These are phyloP conservation scores for Puntigrus tetrazona DNA, from an alignment of 2,113 vertebrate species.

Conservation along the genomic window DNA sequence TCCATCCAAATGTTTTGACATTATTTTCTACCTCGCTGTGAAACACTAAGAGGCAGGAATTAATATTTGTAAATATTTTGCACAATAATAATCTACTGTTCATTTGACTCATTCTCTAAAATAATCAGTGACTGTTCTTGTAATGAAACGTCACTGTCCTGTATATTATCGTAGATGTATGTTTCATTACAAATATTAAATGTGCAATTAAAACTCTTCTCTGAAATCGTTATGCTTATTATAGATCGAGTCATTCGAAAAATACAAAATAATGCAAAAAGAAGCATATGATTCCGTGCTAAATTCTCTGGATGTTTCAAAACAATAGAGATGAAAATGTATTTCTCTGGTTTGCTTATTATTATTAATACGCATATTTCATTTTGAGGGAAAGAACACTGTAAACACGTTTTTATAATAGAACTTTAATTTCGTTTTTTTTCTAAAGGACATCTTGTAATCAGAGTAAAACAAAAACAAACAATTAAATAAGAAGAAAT, in stretches of 20 bases:
- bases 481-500: conserved; percentile 49
- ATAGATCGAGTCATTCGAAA: not conserved
- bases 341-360: conserved; percentile 19
- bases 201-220: not conserved
- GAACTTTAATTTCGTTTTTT: conserved; percentile 42
- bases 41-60: not conserved
- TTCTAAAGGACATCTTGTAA: conserved; percentile 54
- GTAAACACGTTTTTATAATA: conserved; percentile 47
- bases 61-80: conserved; percentile 3
- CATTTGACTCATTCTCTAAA: not conserved
- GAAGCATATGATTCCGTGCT: not conserved
- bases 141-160: not conserved
- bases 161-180: conserved; percentile 1
- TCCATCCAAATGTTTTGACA: conserved; percentile 13
- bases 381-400: conserved; percentile 56
- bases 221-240: not conserved
- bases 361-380: conserved; percentile 33
- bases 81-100: not conserved
- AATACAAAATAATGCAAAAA: not conserved
- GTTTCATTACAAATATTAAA: not conserved
- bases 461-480: conserved; percentile 47
- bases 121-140: not conserved
- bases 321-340: not conserved
- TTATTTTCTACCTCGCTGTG: not conserved
- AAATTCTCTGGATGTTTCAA: not conserved